These are phyloP conservation scores for Drosophila suzukii DNA, from an alignment of 1,140 invertebrate species.

Conservation along the genomic window DNA sequence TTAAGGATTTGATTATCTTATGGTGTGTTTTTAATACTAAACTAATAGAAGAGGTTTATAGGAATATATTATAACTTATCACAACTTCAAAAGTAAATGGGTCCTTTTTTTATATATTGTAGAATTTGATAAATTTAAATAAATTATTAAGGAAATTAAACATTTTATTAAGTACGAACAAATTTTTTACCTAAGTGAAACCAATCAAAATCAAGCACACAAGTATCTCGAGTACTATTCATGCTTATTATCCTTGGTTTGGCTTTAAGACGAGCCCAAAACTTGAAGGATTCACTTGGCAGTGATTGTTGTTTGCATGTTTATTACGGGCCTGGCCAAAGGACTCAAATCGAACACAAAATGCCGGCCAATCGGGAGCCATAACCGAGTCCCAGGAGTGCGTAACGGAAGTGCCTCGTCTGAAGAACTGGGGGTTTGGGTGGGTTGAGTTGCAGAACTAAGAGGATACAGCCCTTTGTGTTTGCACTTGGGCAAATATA, in stretches of 20 bases:
- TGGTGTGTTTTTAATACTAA: background rate
- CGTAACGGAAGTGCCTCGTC: constrained; percentile 57
- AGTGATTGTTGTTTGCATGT: constrained; percentile 47
- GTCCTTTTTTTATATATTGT: no score
- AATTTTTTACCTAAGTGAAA: constrained; percentile 5
- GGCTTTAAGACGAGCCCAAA: constrained; percentile 21
- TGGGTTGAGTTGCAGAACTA: background rate
- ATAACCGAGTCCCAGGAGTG: constrained; percentile 45
- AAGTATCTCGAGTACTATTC: constrained; percentile 28
- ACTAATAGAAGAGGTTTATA: background rate
- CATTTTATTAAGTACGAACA: background rate
- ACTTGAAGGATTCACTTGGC: constrained; percentile 4
- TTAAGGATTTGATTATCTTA: no score
- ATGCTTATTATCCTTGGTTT: constrained; percentile 45
- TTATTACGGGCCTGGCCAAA: constrained; percentile 38
- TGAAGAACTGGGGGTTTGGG: background rate
- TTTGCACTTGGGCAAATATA: constrained; percentile 71
- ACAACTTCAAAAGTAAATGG: no score
- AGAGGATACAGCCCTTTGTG: constrained; percentile 29
- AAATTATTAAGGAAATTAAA: no score
- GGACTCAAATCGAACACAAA: constrained; percentile 67
- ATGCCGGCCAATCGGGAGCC: constrained; percentile 58
- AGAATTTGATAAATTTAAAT: no score
- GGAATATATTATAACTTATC: no score
- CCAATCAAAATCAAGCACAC: constrained; percentile 34